These are phyloP conservation scores for Eurypyga helias DNA, from an alignment of 2,113 vertebrate species.

Conservation along the genomic window DNA sequence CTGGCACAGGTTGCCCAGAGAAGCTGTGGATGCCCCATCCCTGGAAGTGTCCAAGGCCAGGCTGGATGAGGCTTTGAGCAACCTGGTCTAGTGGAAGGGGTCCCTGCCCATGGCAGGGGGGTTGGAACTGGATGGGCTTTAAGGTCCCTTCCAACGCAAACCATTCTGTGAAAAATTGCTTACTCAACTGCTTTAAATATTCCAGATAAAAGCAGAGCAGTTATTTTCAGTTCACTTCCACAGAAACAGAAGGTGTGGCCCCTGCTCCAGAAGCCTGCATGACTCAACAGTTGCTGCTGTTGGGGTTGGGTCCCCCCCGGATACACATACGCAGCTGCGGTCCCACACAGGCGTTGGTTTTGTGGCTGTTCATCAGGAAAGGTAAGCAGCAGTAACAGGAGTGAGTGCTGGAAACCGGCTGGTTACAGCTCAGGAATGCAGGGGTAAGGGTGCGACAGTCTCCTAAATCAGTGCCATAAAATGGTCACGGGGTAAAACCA, in stretches of 20 bases:
- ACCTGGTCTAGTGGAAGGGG: too few species aligned
- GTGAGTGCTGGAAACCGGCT: neutral
- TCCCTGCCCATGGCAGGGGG: too few species aligned
- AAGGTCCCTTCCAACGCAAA: too few species aligned
- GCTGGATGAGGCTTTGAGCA: too few species aligned
- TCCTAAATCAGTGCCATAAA: neutral
- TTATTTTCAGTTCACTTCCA: neutral
- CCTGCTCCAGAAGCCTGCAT: neutral
- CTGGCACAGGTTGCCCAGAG: too few species aligned
- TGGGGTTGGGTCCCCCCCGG: fast-evolving
- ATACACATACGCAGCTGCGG: neutral
- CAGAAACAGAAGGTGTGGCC: fast-evolving
- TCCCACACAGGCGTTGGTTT: neutral
- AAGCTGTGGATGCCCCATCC: too few species aligned
- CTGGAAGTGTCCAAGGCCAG: too few species aligned
- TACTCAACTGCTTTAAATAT: neutral
- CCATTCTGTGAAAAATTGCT: neutral
- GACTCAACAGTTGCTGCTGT: neutral
- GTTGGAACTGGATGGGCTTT: too few species aligned
- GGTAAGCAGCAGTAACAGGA: neutral
- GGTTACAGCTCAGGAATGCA: neutral
- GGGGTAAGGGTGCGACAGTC: fast-evolving
- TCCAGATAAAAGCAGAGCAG: neutral
- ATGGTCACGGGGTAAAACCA: neutral
- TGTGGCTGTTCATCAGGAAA: neutral